These are phyloP conservation scores for Leptopterna dolabrata DNA, from an alignment of 2,888 invertebrate genomes.

Conservation along the genomic window DNA sequence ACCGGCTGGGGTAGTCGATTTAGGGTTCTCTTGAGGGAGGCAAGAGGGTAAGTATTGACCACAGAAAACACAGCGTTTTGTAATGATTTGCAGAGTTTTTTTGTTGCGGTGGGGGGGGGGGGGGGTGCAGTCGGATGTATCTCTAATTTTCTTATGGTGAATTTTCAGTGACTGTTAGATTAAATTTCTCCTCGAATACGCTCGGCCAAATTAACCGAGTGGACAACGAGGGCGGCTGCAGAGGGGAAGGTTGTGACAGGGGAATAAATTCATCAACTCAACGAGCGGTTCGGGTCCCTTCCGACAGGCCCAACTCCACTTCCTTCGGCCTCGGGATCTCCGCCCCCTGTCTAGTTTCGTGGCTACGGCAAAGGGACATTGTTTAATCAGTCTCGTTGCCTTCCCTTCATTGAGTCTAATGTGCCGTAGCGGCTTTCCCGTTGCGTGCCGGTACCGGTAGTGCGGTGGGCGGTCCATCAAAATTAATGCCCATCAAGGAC, in stretches of 20 bases:
- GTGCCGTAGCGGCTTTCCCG: neutral
- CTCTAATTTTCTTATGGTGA: neutral
- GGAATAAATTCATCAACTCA: neutral
- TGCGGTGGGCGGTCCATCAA: neutral
- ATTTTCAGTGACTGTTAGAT: neutral
- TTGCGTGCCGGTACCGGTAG: neutral
- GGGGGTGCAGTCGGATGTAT: too few species aligned
- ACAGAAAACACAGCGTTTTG: too few species aligned
- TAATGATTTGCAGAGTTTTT: too few species aligned
- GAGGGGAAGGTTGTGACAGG: neutral
- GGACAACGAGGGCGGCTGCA: neutral
- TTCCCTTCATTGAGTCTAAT: conserved; percentile 3
- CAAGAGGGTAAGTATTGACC: too few species aligned
- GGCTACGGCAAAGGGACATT: neutral
- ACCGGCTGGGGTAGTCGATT: too few species aligned
- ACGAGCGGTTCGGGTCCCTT: neutral
- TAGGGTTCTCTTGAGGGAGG: too few species aligned
- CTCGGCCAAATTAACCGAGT: neutral
- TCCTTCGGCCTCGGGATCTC: neutral
- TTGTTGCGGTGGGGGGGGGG: too few species aligned
- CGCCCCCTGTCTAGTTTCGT: too few species aligned
- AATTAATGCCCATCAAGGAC: neutral
- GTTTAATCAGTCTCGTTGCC: neutral
- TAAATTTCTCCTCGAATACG: neutral
- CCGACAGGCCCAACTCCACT: neutral